Conservation (phyloP, 2,113 vertebrate species). For the Gasterosteus aculeatus region DNA sequence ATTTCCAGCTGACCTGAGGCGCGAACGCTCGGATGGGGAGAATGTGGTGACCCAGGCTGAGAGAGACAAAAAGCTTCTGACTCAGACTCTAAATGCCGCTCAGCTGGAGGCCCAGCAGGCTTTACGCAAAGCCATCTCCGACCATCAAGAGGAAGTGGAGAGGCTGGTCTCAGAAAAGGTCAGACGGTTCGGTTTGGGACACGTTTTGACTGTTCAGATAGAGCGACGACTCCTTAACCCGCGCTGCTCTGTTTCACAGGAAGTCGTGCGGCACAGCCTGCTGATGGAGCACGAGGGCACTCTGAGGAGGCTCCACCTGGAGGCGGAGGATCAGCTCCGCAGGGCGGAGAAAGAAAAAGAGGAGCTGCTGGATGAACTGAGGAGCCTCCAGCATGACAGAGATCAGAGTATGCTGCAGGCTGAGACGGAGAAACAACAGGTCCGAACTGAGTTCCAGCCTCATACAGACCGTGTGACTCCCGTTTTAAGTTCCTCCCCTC, state of each 20-base stretch:
- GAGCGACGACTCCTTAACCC: not conserved
- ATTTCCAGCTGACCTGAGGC: constrained; percentile 82
- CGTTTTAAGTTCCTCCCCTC: too few species aligned
- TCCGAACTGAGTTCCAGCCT: constrained; percentile 37
- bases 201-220: not conserved
- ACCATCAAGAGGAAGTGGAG: constrained; percentile 85
- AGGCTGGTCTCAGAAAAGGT: constrained; percentile 87
- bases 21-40: constrained; percentile 77
- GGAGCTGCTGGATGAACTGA: constrained; percentile 82
- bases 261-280: constrained; percentile 81
- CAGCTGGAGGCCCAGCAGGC: constrained; percentile 84
- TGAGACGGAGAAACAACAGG: constrained; percentile 92
- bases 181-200: not conserved
- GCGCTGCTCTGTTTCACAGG: constrained; percentile 71
- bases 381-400: constrained; percentile 81
- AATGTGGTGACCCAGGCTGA: constrained; percentile 72
- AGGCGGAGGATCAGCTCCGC: constrained; percentile 84
- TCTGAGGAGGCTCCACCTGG: constrained; percentile 77
- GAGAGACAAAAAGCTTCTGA: constrained; percentile 80
- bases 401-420: constrained; percentile 88
- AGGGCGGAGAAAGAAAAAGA: constrained; percentile 82
- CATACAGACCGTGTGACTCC: not conserved
- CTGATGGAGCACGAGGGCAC: constrained; percentile 79
- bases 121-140: constrained; percentile 78
- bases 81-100: constrained; percentile 74